Conservation (phyloP, 1,140 invertebrate genomes). For the Drosophila kikkawai region DNA sequence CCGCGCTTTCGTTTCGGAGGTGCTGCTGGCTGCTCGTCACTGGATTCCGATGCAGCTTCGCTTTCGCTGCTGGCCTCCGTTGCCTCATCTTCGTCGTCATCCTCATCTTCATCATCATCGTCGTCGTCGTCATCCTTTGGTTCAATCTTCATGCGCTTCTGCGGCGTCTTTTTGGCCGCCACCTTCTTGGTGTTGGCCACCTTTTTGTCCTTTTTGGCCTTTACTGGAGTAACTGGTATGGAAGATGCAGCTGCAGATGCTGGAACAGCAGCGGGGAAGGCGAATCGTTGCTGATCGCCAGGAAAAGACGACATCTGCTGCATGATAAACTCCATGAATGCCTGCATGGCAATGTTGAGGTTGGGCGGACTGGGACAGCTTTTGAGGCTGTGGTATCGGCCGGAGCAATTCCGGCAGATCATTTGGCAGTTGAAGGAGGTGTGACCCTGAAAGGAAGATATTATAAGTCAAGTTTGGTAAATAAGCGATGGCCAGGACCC, state of each 20-base stretch:
- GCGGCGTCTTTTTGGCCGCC: constrained; percentile 28
- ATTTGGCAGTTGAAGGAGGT: constrained; percentile 78
- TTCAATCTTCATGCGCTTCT: constrained; percentile 63
- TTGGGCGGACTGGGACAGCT: constrained; percentile 72
- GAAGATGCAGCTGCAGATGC: neutral
- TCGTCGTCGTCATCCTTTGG: constrained; percentile 55
- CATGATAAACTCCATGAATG: constrained; percentile 78
- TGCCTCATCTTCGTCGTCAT: constrained; percentile 28
- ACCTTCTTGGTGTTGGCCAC: constrained; percentile 21
- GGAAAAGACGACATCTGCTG: constrained; percentile 64
- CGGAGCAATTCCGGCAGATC: constrained; percentile 77
- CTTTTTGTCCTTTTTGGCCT: constrained; percentile 61
- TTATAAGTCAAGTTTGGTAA: too few relatives aligned
- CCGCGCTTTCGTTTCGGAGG: constrained; percentile 54
- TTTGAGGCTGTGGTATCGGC: constrained; percentile 66
- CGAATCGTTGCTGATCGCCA: constrained; percentile 55
- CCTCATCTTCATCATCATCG: constrained; percentile 32
- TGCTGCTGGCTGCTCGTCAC: constrained; percentile 34
- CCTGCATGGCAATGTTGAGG: constrained; percentile 66
- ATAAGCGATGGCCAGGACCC: neutral
- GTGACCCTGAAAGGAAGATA: constrained; percentile 52
- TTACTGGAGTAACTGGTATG: constrained; percentile 2
- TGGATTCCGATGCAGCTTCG: constrained; percentile 54
- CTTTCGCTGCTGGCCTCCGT: constrained; percentile 46
- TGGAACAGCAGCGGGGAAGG: constrained; percentile 42